Evolutionary conservation across 2,113 vertebrate genomes (phyloP), one percentile per base, ranked within the genome.

Genomic region (Athene noctua): DNA sequence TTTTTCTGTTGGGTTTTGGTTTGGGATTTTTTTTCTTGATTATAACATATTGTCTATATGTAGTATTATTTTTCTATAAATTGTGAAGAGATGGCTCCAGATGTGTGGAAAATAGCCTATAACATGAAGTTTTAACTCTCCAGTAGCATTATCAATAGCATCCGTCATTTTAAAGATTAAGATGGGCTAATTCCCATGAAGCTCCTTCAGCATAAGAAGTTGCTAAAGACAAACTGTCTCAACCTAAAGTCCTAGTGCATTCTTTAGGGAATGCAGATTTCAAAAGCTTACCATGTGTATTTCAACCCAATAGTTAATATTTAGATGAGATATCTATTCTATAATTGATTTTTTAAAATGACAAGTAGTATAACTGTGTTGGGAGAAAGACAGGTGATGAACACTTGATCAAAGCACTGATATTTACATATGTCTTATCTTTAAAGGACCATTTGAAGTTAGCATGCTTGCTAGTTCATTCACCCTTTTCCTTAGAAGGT

Each of bases 351-450:
- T 70, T 80, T 58, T 23, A 25, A 10, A 23, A 38, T 83, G 85
- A 51, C 67, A 88, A 86, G 47, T n/a, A 58, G 21, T 63, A 95
- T 49, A 74, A 78, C 74, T 90, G 20, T 92, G 16, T 49, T 75
- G 18, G 26, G 61, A 79, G 72, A 81, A 95, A 93, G 86, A 88
- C 10, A 44, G 27, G 40, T 95, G 89, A 92, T 90, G 72, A 49
- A 61, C 66, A 25, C 18, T 94, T 94, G 90, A 74, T 96, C 80
- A 94, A 96, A 88, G n/a, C n/a, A 78, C 40, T 82, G 30, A 42
- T 93, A 70, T 94, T 94, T 88, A 90, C 78, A 55, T 85, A 63
- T 65, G n/a, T 65, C 74, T 85, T 91, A 71, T 91, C 18, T 54
- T 15, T 58, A 92, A 81, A 21, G 55, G 55, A 88, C 40, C 5